These are phyloP conservation scores for Pollachius pollachius DNA, from an alignment of 2,113 vertebrate genomes.

Conservation along the genomic window DNA sequence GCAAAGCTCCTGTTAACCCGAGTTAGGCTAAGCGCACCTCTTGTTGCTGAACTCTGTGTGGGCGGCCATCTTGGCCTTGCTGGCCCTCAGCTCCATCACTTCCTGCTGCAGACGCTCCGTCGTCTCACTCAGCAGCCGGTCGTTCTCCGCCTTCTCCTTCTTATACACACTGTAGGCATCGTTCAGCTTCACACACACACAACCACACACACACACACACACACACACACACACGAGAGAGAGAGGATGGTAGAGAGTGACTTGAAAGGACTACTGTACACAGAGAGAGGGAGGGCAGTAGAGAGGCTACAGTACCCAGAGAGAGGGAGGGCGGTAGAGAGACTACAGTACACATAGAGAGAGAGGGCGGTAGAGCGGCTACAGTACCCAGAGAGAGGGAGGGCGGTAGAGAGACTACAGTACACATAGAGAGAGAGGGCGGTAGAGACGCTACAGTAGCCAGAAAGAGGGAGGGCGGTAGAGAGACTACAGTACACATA, in stretches of 20 bases:
- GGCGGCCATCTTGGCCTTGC: constrained; percentile 87
- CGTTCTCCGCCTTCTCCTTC: constrained; percentile 92
- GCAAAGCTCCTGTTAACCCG: no score
- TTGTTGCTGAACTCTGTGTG: constrained; percentile 93
- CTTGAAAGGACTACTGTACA: background rate
- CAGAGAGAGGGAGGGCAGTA: background rate
- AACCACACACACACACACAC: background rate
- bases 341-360: background rate
- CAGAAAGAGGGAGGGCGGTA: background rate
- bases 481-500: background rate
- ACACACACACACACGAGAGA: background rate
- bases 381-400: background rate
- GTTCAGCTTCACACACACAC: constrained; percentile 74
- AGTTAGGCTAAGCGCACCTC: constrained; percentile 69
- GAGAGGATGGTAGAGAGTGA: background rate
- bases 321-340: background rate
- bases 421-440: background rate
- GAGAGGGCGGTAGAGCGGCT: no score
- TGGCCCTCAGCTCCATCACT: constrained; percentile 85
- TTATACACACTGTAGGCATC: constrained; percentile 91
- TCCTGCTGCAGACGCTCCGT: constrained; percentile 90
- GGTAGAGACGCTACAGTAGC: background rate
- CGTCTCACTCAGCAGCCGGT: constrained; percentile 88
- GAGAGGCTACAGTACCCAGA: background rate
- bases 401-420: background rate